A percentile compares a stretch with the other conserved stretches of the same genome.
Evolutionary conservation across 2,888 invertebrate genomes (phyloP).

Genomic region (Globia sparganii): DNA sequence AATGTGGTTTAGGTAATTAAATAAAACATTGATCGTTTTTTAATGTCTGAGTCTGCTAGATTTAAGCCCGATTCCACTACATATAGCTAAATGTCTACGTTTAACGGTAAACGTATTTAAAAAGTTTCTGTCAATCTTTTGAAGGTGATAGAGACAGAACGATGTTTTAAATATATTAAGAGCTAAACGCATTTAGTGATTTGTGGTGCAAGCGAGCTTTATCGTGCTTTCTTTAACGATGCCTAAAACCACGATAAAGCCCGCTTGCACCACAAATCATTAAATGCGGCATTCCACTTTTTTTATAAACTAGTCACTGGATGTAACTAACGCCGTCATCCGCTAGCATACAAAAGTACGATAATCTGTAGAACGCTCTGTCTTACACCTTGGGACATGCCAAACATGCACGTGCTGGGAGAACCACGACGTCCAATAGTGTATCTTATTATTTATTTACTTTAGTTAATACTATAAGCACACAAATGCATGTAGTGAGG

Average conservation of each 20-base stretch:
- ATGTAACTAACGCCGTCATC: background rate
- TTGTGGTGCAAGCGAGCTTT: background rate
- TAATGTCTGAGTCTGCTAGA: background rate
- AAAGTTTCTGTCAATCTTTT: background rate
- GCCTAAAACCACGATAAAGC: no score
- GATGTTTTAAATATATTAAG: background rate
- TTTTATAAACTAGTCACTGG: background rate
- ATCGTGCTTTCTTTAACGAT: no score
- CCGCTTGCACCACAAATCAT: no score
- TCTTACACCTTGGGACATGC: background rate
- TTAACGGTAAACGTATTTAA: background rate
- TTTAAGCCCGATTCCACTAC: background rate
- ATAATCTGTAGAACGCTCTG: background rate
- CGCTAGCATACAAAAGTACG: background rate
- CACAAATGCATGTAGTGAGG: background rate
- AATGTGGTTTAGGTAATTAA: slow-evolving; percentile 31
- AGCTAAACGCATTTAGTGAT: background rate
- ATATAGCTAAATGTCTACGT: background rate
- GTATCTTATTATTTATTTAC: no score
- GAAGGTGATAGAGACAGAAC: no score
- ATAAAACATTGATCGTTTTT: slow-evolving; percentile 1
- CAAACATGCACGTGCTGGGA: background rate
- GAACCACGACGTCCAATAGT: slow-evolving; percentile 2
- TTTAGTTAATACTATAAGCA: background rate
- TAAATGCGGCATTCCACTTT: no score